Percentiles rank a stretch among this genome's conserved stretches.
phyloP scores from a whole-genome alignment of 2,888 invertebrate species.

The Lymantria dispar region DNA sequence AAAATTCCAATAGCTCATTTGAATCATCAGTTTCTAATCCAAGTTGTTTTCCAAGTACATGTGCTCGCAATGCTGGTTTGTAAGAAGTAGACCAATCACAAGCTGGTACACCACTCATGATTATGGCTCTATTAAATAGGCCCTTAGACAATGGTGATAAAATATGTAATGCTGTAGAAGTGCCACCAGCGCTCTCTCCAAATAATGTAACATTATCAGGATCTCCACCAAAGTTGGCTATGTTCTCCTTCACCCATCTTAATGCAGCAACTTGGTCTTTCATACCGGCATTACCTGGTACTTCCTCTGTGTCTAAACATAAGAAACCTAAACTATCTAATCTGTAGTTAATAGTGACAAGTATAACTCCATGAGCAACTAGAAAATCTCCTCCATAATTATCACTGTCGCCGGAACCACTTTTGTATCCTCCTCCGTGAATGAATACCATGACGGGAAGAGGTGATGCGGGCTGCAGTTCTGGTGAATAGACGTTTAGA shows the following conservation, averaged over 20 bases:
- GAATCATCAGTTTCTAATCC: conserved; percentile 8
- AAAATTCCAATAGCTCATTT: conserved; percentile 4
- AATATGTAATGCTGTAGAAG: conserved; percentile 39
- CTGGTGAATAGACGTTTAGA: conserved; percentile 50
- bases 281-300: conserved; percentile 83
- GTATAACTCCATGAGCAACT: conserved; percentile 69
- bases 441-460: conserved; percentile 51
- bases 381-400: conserved; percentile 79
- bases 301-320: conserved; percentile 70
- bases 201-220: conserved; percentile 47
- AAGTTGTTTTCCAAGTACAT: conserved; percentile 5
- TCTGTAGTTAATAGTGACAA: conserved; percentile 82
- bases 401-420: conserved; percentile 56
- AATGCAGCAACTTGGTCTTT: conserved; percentile 60
- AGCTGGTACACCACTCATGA: conserved; percentile 30
- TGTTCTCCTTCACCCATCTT: conserved; percentile 49
- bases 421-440: conserved; percentile 45
- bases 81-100: conserved; percentile 10
- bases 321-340: conserved; percentile 78
- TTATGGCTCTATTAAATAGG: conserved; percentile 49
- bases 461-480: conserved; percentile 21
- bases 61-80: conserved; percentile 4
- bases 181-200: conserved; percentile 53
- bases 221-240: conserved; percentile 47
- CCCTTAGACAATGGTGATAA: conserved; percentile 56